These are phyloP conservation scores for Coendou prehensilis DNA, from an alignment of 2,797 vertebrate species.

Conservation along the genomic window DNA sequence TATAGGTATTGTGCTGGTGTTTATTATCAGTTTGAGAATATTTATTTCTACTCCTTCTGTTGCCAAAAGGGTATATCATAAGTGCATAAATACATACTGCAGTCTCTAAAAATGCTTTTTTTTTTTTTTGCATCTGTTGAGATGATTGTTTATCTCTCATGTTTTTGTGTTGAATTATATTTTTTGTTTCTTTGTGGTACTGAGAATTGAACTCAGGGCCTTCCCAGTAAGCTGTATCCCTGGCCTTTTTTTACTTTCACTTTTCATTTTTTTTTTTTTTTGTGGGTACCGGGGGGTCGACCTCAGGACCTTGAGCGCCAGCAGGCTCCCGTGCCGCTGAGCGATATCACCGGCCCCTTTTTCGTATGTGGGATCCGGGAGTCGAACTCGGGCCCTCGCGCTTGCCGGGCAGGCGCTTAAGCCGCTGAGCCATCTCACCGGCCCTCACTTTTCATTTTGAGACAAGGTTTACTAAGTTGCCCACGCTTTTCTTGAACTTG, in stretches of 20 bases:
- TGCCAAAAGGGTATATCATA: neutral
- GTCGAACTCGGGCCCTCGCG: too few species aligned
- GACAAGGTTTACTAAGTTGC: neutral
- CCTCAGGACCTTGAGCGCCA: too few species aligned
- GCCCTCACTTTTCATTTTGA: neutral
- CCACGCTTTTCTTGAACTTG: neutral
- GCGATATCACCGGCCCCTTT: too few species aligned
- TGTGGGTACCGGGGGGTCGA: too few species aligned
- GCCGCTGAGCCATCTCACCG: too few species aligned
- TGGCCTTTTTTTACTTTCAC: neutral
- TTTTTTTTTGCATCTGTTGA: constrained; percentile 20
- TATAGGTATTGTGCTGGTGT: neutral
- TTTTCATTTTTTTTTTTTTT: neutral
- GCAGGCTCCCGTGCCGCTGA: too few species aligned
- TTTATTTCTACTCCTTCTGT: constrained; percentile 20
- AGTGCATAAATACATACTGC: neutral
- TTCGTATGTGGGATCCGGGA: too few species aligned
- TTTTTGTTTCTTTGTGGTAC: neutral
- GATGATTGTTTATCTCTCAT: constrained; percentile 19
- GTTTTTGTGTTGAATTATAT: neutral
- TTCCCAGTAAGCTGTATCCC: neutral
- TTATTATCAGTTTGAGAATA: constrained; percentile 24
- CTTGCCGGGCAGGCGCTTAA: too few species aligned
- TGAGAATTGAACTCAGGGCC: neutral
- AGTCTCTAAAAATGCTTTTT: neutral